Conservation (phyloP, 2,888 invertebrate genomes). For the Pollenia labialis region DNA sequence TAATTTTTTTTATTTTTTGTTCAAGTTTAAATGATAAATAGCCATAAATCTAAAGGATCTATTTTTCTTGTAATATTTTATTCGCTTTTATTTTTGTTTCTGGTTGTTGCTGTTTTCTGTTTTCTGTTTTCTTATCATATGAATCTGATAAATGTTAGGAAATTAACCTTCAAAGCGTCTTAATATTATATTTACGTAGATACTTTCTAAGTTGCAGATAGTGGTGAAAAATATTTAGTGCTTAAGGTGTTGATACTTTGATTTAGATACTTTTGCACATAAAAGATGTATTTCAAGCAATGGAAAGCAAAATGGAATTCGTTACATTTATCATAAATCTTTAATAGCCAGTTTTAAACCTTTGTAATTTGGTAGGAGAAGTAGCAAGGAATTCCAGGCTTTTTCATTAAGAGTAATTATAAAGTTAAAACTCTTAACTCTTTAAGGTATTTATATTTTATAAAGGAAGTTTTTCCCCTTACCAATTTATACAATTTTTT, state of each 20-base stretch:
- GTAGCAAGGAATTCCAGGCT: no score
- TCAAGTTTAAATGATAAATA: conserved; percentile 45
- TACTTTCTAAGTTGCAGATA: background rate
- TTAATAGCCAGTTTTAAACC: background rate
- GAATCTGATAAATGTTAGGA: conserved; percentile 64
- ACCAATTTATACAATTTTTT: background rate
- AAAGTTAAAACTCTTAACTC: no score
- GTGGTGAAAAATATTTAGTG: conserved; percentile 14
- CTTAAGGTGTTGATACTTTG: conserved; percentile 25
- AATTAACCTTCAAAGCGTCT: conserved; percentile 68
- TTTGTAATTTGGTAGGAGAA: background rate
- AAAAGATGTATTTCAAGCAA: background rate
- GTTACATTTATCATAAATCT: conserved; percentile 28
- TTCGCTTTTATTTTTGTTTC: background rate
- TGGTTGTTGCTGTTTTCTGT: background rate
- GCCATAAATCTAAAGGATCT: conserved; percentile 37
- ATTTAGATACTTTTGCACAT: background rate
- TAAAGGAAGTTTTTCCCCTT: background rate
- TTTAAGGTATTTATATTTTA: no score
- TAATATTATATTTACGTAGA: conserved; percentile 50
- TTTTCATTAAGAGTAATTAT: no score
- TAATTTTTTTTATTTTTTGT: background rate
- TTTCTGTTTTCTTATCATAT: conserved; percentile 28
- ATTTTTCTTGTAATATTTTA: background rate
- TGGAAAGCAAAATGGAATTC: background rate